A percentile compares a stretch with the other conserved stretches of the same genome.
Conservation (phyloP, 1,140 invertebrate species). For the Drosophila mayri region DNA sequence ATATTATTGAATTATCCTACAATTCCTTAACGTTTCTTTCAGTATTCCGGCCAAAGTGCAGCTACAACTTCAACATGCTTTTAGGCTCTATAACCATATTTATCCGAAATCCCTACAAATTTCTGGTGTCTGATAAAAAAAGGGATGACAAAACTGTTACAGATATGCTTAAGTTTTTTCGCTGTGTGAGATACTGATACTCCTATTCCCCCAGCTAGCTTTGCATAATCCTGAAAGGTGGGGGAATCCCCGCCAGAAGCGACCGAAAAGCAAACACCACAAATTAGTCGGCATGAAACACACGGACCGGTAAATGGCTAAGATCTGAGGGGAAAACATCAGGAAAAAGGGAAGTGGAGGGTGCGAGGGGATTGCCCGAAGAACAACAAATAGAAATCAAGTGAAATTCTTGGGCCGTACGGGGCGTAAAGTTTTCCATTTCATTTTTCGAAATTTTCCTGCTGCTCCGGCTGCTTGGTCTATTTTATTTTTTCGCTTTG, state of each 20-base stretch:
- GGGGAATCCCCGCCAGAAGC: slow-evolving; percentile 34
- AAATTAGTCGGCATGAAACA: slow-evolving; percentile 74
- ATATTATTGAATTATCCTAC: neutral
- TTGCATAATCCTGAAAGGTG: slow-evolving; percentile 23
- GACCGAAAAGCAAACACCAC: slow-evolving; percentile 76
- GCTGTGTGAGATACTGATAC: slow-evolving; percentile 71
- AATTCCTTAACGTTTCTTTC: neutral
- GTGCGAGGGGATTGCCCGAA: neutral
- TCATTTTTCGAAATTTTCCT: slow-evolving; percentile 33
- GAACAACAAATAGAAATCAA: slow-evolving; percentile 54
- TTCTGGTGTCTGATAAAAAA: slow-evolving; percentile 6
- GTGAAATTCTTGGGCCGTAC: slow-evolving; percentile 45
- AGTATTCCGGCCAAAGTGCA: neutral
- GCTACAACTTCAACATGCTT: slow-evolving; percentile 6
- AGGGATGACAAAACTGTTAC: slow-evolving; percentile 8
- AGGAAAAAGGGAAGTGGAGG: neutral
- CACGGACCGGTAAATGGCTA: slow-evolving; percentile 44
- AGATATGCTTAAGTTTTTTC: slow-evolving; percentile 16
- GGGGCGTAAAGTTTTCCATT: slow-evolving; percentile 53
- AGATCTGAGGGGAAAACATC: slow-evolving; percentile 8
- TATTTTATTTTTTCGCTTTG: slow-evolving; percentile 34
- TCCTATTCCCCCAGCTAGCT: slow-evolving; percentile 3
- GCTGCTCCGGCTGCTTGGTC: slow-evolving; percentile 6
- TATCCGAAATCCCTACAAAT: slow-evolving; percentile 1
- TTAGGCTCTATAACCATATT: neutral